phyloP scores from a whole-genome alignment of 2,888 invertebrate species.

The Cephus rjabovi region DNA sequence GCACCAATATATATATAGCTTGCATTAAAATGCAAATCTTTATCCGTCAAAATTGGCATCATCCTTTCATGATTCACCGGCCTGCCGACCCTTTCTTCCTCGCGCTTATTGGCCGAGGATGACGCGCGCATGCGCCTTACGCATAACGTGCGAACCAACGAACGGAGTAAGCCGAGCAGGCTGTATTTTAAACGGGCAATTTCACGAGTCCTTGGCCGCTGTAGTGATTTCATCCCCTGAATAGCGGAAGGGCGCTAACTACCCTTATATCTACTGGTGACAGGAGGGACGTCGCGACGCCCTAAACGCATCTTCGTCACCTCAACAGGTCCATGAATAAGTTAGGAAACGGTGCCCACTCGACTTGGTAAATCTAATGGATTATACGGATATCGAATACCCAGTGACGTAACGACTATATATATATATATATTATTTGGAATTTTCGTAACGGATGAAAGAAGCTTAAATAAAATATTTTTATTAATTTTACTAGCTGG shows the following conservation, averaged over 20 bases:
- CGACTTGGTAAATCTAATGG: not conserved
- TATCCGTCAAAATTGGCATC: slow-evolving; percentile 24
- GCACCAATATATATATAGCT: too few species aligned
- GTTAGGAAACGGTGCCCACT: slow-evolving; percentile 45
- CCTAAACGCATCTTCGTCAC: slow-evolving; percentile 64
- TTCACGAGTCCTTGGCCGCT: slow-evolving; percentile 61
- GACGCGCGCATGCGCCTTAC: too few species aligned
- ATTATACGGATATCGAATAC: slow-evolving; percentile 20
- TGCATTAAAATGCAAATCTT: slow-evolving; percentile 28
- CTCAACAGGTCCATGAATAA: slow-evolving; percentile 67
- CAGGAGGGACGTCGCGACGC: slow-evolving; percentile 38
- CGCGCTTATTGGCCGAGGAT: too few species aligned
- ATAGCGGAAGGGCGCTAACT: slow-evolving; percentile 55
- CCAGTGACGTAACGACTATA: slow-evolving; percentile 1
- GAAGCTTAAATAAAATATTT: too few species aligned
- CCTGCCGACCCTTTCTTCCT: not conserved
- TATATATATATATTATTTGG: too few species aligned
- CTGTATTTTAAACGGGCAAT: slow-evolving; percentile 61
- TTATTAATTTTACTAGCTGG: too few species aligned
- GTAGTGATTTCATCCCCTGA: slow-evolving; percentile 58
- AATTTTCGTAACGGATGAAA: too few species aligned
- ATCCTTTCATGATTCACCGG: slow-evolving; percentile 23
- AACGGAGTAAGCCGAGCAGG: not conserved
- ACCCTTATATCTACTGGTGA: slow-evolving; percentile 56
- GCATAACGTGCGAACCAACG: too few species aligned